A percentile compares a stretch with the other conserved stretches of the same genome.
phyloP scores from a whole-genome alignment of 2,797 vertebrate species.

The Hapalemur alaotrensis region DNA sequence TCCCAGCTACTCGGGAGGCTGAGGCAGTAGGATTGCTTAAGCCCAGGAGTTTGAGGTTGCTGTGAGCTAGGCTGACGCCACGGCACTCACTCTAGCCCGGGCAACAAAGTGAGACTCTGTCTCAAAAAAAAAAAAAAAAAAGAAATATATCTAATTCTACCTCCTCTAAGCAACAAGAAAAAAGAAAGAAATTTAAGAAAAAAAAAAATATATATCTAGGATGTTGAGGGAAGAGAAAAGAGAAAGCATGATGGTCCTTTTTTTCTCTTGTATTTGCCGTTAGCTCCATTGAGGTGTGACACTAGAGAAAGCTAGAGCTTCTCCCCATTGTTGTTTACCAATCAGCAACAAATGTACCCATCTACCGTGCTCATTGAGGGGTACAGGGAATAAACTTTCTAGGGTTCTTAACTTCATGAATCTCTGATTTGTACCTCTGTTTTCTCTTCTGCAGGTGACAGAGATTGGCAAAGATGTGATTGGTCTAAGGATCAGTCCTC shows the following conservation, averaged over 20 bases:
- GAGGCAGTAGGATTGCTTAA: too few species aligned
- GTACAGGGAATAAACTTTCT: not conserved
- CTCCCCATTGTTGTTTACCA: not conserved
- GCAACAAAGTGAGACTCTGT: too few species aligned
- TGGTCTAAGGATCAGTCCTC: constrained; percentile 95
- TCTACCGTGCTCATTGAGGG: not conserved
- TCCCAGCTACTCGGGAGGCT: too few species aligned
- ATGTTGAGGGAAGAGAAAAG: not conserved
- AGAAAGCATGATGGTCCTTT: not conserved
- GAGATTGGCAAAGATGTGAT: constrained; percentile 98
- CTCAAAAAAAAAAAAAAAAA: too few species aligned
- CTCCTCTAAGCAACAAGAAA: not conserved
- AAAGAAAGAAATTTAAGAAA: not conserved
- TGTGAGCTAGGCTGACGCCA: too few species aligned
- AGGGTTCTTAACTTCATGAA: not conserved
- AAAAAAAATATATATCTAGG: not conserved
- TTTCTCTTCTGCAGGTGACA: constrained; percentile 87
- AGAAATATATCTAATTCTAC: not conserved
- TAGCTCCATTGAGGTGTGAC: not conserved
- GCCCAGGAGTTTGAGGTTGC: too few species aligned
- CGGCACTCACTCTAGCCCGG: too few species aligned
- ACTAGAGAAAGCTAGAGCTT: not conserved
- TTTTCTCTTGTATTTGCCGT: not conserved
- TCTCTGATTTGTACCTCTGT: constrained; percentile 45
- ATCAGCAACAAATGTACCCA: not conserved